Percentiles rank a stretch among this genome's conserved stretches.
Evolutionary conservation across 2,113 vertebrate species (phyloP).

Genomic region (Hepsetus odoe): DNA sequence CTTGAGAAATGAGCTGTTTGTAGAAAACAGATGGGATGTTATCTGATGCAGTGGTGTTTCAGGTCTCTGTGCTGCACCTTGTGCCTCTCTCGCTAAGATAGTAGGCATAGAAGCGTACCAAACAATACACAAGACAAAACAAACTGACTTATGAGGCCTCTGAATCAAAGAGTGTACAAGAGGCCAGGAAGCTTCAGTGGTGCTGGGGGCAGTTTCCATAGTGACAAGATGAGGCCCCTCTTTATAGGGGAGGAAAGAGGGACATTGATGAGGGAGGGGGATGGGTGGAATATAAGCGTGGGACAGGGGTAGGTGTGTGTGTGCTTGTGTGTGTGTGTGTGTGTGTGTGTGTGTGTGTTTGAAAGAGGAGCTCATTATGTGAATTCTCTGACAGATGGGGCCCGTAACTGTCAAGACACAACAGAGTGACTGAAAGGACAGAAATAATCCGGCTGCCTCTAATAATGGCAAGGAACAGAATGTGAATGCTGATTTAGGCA

Average conservation of each 20-base stretch:
- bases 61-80: not conserved
- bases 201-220: constrained; percentile 49
- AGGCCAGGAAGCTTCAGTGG: constrained; percentile 17
- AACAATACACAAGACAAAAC: not conserved
- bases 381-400: constrained; percentile 59
- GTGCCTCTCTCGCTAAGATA: constrained; percentile 10
- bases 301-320: constrained; percentile 34
- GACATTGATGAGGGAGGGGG: constrained; percentile 26
- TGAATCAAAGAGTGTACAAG: constrained; percentile 24
- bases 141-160: not conserved
- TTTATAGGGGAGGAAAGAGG: constrained; percentile 15
- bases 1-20: not conserved
- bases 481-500: constrained; percentile 48
- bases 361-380: constrained; percentile 50
- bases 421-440: constrained; percentile 52
- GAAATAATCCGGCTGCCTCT: constrained; percentile 52
- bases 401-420: constrained; percentile 50
- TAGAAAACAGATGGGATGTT: not conserved
- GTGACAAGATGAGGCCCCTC: constrained; percentile 38
- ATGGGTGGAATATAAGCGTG: constrained; percentile 30
- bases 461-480: constrained; percentile 56
- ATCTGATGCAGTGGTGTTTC: not conserved
- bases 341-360: constrained; percentile 23
- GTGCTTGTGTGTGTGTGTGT: constrained; percentile 20
- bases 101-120: not conserved